Conservation (phyloP, 2,113 vertebrate genomes). For the Pampusana beccarii region DNA sequence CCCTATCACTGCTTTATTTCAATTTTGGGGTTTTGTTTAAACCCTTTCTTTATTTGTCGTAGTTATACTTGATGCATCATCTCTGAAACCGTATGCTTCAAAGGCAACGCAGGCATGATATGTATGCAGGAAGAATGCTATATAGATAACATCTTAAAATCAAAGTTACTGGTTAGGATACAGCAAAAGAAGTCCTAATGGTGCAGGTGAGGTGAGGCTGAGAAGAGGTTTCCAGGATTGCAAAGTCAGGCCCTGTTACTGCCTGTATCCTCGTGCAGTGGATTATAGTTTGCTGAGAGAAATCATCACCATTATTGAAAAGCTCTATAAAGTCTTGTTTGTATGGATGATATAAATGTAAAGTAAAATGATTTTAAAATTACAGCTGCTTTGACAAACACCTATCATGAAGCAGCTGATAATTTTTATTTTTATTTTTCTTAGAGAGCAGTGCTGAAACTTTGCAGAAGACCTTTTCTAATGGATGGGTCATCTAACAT, state of each 20-base stretch:
- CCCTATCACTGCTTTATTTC: neutral
- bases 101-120: neutral
- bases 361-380: neutral
- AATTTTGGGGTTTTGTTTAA: neutral
- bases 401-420: neutral
- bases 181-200: neutral
- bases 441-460: accelerated
- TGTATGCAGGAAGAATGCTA: neutral
- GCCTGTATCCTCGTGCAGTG: neutral
- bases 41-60: neutral
- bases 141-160: neutral
- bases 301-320: neutral
- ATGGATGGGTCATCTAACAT: neutral
- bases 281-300: neutral
- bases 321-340: neutral
- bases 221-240: neutral
- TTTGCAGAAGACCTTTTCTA: neutral
- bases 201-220: neutral
- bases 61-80: neutral
- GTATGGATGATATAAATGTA: neutral
- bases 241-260: neutral
- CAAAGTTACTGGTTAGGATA: neutral
- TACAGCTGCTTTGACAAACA: neutral
- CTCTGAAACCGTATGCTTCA: neutral
- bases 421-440: neutral